Base-by-base conservation (phyloP, 2,888 invertebrate genomes). In the Xestia c-nigrum region DNA sequence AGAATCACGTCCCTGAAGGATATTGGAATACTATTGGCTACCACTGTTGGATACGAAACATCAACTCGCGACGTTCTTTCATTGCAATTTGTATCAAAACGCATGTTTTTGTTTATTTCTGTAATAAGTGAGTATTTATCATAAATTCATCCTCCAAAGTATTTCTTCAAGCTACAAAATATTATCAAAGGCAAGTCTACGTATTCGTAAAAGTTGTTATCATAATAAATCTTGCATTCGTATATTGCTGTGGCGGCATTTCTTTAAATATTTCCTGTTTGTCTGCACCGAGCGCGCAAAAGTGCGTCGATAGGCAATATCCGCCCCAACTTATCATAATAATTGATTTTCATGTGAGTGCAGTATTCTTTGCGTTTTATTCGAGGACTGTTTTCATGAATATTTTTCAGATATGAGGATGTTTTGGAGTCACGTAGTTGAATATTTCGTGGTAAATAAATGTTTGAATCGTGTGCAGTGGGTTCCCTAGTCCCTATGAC, bases 181-280 rank as follows among this genome's bases (percentile, higher is more conserved):
- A 61, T 61, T 69, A 14, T 38, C 31, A 68, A 79, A 73, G 70
- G 64, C 64, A 80, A 61, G 31, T 59, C 64, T 67, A 70, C 72
- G 63, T 50, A 55, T 38, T 73, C 63, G 69, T 81, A 83, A 85
- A 87, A 67, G 43, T 76, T 57, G 59, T 70, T 73, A 74, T 67
- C 64, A 66, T 52, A 74, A 83, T 78, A 85, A 74, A 88, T 81
- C 83, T 75, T 66, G 38, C 64, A 59, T 69, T 78, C 12, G 43
- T 67, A 31, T 73, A 74, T 74, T 70, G 61, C 50, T 43, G 57
- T 69, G 50, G 65, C 43, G 47, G 40, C 16, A 21, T 80, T 83
- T 59, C 52, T 82, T 75, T 76, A 78, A 75, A 74, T 74, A 76
- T 77, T 87, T 80, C 86, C 83, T 83, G 76, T 85, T 87, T 83